Evolutionary conservation across 2,888 invertebrate genomes (phyloP).

Genomic region (Tolmerus cingulatus): DNA sequence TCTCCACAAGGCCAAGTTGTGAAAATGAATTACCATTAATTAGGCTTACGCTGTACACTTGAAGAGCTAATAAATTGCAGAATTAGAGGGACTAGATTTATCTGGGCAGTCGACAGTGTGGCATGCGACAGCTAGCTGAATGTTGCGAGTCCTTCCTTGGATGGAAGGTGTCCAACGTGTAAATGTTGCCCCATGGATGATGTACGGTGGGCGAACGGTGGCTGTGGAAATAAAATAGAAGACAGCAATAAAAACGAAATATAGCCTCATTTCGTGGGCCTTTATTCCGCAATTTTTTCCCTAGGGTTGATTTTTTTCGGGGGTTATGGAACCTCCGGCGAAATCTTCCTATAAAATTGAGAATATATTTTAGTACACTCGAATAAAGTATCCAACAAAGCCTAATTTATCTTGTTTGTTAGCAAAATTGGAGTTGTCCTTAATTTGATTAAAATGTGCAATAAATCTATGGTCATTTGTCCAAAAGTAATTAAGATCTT

Average conservation of each 20-base stretch:
- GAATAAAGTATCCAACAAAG: background rate
- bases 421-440: background rate
- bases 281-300: background rate
- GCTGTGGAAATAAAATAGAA: background rate
- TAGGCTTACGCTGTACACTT: background rate
- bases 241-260: background rate
- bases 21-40: background rate
- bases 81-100: background rate
- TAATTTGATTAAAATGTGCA: background rate
- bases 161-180: background rate
- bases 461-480: background rate
- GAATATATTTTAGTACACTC: background rate
- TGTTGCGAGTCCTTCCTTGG: background rate
- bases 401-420: background rate
- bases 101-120: background rate
- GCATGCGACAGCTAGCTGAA: background rate
- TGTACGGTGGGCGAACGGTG: background rate
- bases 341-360: background rate
- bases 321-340: background rate
- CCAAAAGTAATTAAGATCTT: background rate
- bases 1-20: background rate
- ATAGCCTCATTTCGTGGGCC: background rate
- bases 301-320: background rate
- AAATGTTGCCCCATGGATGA: background rate
- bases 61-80: background rate